Evolutionary conservation across 2,888 invertebrate genomes (phyloP), one percentile per base, ranked within the genome.

Genomic region (Caenorhabditis sp.): DNA sequence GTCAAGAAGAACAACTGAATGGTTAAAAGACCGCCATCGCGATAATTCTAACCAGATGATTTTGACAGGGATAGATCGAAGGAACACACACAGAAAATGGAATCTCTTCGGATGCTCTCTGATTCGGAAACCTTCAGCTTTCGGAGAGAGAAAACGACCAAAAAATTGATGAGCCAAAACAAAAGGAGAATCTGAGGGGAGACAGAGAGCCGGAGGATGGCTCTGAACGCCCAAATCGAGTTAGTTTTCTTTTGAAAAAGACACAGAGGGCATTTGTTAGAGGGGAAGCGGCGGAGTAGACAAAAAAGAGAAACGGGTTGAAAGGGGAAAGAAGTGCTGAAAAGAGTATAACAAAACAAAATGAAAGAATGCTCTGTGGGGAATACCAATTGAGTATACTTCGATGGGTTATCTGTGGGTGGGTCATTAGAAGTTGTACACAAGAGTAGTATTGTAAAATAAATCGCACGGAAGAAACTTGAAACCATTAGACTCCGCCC

Each of bases 151-250:
- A 28, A 19, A 38, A 7, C 38, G 38, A n/a, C n/a, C n/a, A n/a
- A n/a, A 58, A 79, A 79, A 79, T 70, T 70, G 79, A 79, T 79
- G 79, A 79, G 79, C 64, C 79, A 70, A 63, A 72, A 72, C 79
- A 70, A 79, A 79, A 70, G 22, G 26, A 51, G 28, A 31, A 7
- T 38, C 59, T 35, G 61, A 14, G 31, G n/a, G 22, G 28, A 51
- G 44, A 19, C 26, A 47, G 47, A 28, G 56, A 12, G 44, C 19
- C n/a, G n/a, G n/a, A n/a, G 24, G 22, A 38, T n/a, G 54, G 68
- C 35, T 61, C 63, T 61, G 79, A 79, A 79, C 79, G 79, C 47
- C 79, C 64, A 79, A 79, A 79, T 79, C 79, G 79, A 79, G 79
- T 79, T 79, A 79, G 79, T 79, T 69, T 79, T 64, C 47, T 64